Evolutionary conservation across 2,113 vertebrate species (phyloP), one percentile per base, ranked within the genome.

Genomic region (Nycticebus coucang): DNA sequence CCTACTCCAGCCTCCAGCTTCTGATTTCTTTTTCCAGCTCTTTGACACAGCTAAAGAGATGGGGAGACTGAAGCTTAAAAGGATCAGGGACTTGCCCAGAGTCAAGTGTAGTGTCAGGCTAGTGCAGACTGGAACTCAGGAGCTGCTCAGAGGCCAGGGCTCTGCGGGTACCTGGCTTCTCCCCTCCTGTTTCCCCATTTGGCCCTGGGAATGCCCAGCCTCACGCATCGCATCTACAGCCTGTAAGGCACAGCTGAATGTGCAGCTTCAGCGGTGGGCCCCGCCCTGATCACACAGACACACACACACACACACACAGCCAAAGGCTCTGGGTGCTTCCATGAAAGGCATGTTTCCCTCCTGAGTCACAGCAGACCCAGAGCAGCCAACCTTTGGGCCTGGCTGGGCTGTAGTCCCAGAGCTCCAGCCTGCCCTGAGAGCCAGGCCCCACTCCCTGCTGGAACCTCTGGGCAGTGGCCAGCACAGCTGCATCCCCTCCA

Each of bases 341-440:
- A 93, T 95, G 97, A 94, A 95, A 95, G 89, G 95, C 87, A 0
- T 85, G 85, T 28, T 97, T 97, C 77, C 87, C 93, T 95, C 81
- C 81, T 96, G 97, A 97, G 90, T 97, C 94, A 95, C 71, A 93
- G 92, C 89, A 93, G 87, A 83, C 21, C 64, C 92, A 68, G 83
- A 88, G 64, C 72, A 87, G 86, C 59, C 8, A 6, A 79, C 88
- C 91, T 83, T 37, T 81, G 59, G 64, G 91, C 77, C 64, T 75
- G 59, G 21, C 74, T 79, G 62, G 94, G 91, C 87, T 80, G 90
- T 59, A 37, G 74, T 53, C 87, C 77, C 69, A 59, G 79, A 66
- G 80, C 41, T 41, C 60, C 41, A 74, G 96, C 68, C 69, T 10
- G 45, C 72, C 37, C 50, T 4, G 7, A 69, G 75, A 80, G 79